A percentile compares a stretch with the other conserved stretches of the same genome.
phyloP scores from a whole-genome alignment of 2,113 vertebrate genomes.

The Pollimyrus isidori region DNA sequence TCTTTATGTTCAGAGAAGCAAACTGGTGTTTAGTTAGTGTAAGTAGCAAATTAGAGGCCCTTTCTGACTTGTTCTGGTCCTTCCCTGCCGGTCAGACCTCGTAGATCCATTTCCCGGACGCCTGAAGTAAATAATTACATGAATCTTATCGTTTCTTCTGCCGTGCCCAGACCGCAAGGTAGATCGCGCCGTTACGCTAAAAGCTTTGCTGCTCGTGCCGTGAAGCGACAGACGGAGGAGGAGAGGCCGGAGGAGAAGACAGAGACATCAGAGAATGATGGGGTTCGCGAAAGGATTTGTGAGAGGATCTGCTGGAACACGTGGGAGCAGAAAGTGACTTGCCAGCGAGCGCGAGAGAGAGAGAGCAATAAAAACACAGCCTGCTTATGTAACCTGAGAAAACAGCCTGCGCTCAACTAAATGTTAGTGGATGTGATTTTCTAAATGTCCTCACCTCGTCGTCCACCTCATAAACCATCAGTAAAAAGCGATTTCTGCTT shows the following conservation, averaged over 20 bases:
- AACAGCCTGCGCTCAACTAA: neutral
- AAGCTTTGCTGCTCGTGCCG: conserved; percentile 39
- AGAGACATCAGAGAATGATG: neutral
- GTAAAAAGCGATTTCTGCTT: neutral
- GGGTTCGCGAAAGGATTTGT: neutral
- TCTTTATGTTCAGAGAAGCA: neutral
- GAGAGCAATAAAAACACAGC: neutral
- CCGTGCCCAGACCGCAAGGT: conserved; percentile 42
- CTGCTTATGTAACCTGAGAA: neutral
- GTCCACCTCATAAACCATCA: neutral
- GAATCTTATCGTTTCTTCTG: conserved; percentile 26
- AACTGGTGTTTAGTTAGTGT: neutral
- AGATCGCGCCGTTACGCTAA: conserved; percentile 44
- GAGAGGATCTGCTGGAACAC: conserved; percentile 29
- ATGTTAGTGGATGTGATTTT: neutral
- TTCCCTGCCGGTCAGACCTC: conserved; percentile 19
- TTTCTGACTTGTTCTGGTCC: conserved; percentile 20
- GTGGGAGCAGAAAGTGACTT: conserved; percentile 34
- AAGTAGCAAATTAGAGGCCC: neutral
- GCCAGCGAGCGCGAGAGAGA: neutral
- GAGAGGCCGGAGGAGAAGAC: conserved; percentile 40
- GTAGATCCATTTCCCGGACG: neutral
- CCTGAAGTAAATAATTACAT: conserved; percentile 27
- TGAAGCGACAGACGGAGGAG: conserved; percentile 34
- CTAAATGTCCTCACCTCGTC: neutral